Evolutionary conservation across 1,140 invertebrate genomes (phyloP).

Genomic region (Drosophila prosaltans): DNA sequence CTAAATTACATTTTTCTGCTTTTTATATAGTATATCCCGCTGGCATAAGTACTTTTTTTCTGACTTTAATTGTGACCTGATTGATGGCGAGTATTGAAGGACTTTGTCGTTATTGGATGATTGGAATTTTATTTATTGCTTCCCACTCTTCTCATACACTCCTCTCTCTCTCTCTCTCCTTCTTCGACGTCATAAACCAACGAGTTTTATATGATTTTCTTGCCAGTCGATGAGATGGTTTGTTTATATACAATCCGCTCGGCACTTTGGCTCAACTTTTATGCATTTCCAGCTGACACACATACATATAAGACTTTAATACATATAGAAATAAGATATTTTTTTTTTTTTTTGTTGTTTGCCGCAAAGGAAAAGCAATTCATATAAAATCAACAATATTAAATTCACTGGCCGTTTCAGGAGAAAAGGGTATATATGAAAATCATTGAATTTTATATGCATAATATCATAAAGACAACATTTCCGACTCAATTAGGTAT

Average conservation of each 20-base stretch:
- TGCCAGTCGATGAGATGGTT: slow-evolving; percentile 41
- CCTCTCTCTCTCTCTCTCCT: slow-evolving; percentile 20
- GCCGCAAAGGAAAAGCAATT: slow-evolving; percentile 3
- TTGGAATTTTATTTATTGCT: slow-evolving; percentile 13
- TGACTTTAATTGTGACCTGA: slow-evolving; percentile 12
- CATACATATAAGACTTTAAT: slow-evolving; percentile 24
- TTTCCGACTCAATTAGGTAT: background rate
- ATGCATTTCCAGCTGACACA: slow-evolving; percentile 24
- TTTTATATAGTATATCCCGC: background rate
- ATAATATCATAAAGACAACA: background rate
- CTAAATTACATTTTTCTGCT: background rate
- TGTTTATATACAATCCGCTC: slow-evolving; percentile 36
- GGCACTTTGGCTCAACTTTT: slow-evolving; percentile 14
- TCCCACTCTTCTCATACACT: background rate
- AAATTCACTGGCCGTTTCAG: slow-evolving; percentile 1
- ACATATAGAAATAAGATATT: slow-evolving; percentile 9
- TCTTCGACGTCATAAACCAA: slow-evolving; percentile 24
- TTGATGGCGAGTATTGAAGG: slow-evolving; percentile 6
- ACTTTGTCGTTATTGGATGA: slow-evolving; percentile 11
- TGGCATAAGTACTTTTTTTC: background rate
- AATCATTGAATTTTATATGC: background rate
- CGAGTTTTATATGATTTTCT: slow-evolving; percentile 49
- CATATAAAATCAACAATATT: slow-evolving; percentile 11
- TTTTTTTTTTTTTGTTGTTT: background rate
- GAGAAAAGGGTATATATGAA: slow-evolving; percentile 1